Base-by-base conservation (phyloP, 1,140 invertebrate genomes). In the Pantala flavescens region DNA sequence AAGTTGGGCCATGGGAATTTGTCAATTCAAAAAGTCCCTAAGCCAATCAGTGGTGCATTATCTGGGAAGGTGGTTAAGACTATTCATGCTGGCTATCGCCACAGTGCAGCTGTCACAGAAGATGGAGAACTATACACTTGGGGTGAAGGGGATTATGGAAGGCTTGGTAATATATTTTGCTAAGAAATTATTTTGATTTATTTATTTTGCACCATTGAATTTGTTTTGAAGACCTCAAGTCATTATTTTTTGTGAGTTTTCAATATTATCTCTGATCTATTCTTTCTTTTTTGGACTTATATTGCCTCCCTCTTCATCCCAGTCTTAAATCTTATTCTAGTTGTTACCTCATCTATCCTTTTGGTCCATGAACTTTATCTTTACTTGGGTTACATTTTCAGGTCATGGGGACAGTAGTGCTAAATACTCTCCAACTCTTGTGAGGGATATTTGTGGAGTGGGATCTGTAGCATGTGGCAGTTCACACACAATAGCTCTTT, bases 61-160 rank as follows among this genome's bases (percentile, higher is more conserved):
- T 75, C 80, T 28, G 83, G 82, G 19, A 85, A 86, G 79, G 81
- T 81, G 9, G 81, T 87, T 21, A 84, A 83, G 70, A 83, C 83
- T 79, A 84, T 90, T 24, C 84, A 87, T 77, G 88, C 88, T 78
- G 89, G 89, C n/a, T 89, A 88, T 79, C 82, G 88, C 24, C 89
- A 88, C 79, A 86, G 85, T 78, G 87, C 86, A 71, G 85, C 85
- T 72, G 84, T 88, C 10, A 87, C 86, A 1, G 83, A 84, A 70
- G 84, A 86, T 77, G 87, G 87, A 7, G 80, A 83, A 75, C 78
- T 88, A 24, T 88, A 84, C 77, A 87, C 86, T 0, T 88, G 86
- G 86, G 89, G 89, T 10, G 86, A 89, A 79, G 88, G 89, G n/a
- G 88, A 87, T 79, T 86, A 86, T 78, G 89, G 89, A 11, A 80